These are phyloP conservation scores for Arvicanthis niloticus DNA, from an alignment of 2,113 vertebrate species.

Conservation along the genomic window DNA sequence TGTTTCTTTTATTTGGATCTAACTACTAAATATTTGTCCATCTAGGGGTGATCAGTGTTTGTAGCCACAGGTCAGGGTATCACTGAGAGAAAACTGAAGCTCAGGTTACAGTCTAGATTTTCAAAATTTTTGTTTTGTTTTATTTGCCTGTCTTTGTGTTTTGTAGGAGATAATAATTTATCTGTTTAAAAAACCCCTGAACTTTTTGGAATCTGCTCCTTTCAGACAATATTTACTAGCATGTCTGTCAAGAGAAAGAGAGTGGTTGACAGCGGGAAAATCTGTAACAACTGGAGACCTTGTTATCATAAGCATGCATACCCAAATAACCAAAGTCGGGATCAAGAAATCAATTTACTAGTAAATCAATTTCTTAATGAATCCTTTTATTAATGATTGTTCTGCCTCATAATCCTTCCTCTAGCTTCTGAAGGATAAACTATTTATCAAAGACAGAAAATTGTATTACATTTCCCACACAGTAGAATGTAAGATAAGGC, in stretches of 20 bases:
- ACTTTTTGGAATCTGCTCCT: neutral
- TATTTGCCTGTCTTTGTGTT: neutral
- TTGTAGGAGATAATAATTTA: neutral
- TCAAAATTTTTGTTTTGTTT: neutral
- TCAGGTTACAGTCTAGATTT: neutral
- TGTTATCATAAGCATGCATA: neutral
- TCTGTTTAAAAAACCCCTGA: neutral
- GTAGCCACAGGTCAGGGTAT: neutral
- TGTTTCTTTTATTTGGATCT: neutral
- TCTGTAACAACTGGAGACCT: neutral
- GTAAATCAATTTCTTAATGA: slow-evolving; percentile 26
- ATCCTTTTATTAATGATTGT: slow-evolving; percentile 33
- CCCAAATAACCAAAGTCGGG: neutral
- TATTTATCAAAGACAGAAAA: slow-evolving; percentile 48
- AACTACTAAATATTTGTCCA: neutral
- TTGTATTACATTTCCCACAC: neutral
- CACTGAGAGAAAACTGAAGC: neutral
- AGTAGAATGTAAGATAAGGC: slow-evolving; percentile 3
- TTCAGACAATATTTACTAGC: neutral
- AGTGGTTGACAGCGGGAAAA: neutral
- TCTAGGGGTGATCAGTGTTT: neutral
- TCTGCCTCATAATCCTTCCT: slow-evolving; percentile 27
- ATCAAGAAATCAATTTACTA: slow-evolving; percentile 14
- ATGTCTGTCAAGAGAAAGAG: neutral
- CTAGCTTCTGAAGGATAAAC: neutral